Percentiles rank a stretch among this genome's conserved stretches.
Evolutionary conservation across 1,140 invertebrate species (phyloP).

Genomic region (Danaus plexippus): DNA sequence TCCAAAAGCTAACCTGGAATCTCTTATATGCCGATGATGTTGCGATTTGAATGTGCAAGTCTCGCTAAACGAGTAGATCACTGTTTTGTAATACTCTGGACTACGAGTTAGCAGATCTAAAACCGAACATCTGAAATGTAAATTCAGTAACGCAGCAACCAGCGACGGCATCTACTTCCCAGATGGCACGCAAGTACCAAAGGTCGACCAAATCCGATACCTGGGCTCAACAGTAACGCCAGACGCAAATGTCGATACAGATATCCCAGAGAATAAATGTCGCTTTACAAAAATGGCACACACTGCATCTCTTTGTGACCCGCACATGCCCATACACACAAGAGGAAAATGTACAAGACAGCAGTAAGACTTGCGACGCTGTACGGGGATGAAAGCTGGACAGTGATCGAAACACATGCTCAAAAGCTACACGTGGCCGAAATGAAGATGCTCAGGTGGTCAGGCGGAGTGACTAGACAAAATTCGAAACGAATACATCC

Average conservation of each 20-base stretch:
- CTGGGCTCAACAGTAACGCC: constrained; percentile 3
- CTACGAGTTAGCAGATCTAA: not conserved
- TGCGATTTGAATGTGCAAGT: not conserved
- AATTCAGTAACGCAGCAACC: not conserved
- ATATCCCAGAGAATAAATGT: constrained; percentile 2
- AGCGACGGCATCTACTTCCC: not conserved
- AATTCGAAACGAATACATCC: constrained; percentile 9
- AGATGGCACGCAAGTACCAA: not conserved
- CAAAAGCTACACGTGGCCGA: constrained; percentile 5
- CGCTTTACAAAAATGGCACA: constrained; percentile 2
- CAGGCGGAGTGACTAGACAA: constrained; percentile 8
- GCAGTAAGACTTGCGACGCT: too few species aligned
- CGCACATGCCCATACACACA: constrained; percentile 4
- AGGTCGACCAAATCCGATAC: not conserved
- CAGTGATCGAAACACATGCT: not conserved
- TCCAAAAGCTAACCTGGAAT: constrained; percentile 10
- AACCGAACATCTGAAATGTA: constrained; percentile 2
- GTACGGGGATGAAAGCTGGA: too few species aligned
- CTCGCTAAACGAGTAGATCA: not conserved
- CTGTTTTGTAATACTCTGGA: not conserved
- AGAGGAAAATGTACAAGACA: constrained; percentile 12
- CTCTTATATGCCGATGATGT: constrained; percentile 6
- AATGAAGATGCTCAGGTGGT: constrained; percentile 10
- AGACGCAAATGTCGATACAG: constrained; percentile 4
- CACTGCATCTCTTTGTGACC: constrained; percentile 4